phyloP scores from a whole-genome alignment of 2,797 vertebrate species.

The Mormyrus hasselquistii region DNA sequence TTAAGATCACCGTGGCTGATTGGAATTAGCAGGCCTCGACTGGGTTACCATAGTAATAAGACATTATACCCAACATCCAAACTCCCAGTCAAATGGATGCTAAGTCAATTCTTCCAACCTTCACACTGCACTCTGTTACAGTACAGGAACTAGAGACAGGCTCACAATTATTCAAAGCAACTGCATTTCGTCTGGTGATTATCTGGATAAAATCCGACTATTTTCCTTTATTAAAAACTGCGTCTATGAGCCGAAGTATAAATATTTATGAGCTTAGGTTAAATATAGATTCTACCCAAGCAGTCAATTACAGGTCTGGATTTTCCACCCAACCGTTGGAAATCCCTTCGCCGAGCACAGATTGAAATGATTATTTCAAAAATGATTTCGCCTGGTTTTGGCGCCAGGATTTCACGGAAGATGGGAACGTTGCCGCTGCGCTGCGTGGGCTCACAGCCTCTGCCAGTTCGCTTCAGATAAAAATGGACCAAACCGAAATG shows the following conservation, averaged over 20 bases:
- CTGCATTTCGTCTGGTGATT: background rate
- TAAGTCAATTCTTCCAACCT: background rate
- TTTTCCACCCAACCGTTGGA: background rate
- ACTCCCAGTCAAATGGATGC: background rate
- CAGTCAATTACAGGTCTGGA: background rate
- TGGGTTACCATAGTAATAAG: slow-evolving; percentile 14
- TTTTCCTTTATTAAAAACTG: background rate
- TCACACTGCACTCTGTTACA: background rate
- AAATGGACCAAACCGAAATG: background rate
- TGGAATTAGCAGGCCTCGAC: background rate
- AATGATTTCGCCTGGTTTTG: background rate
- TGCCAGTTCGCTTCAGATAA: background rate
- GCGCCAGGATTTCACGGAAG: background rate
- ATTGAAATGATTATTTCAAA: background rate
- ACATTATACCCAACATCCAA: background rate
- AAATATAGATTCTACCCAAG: background rate
- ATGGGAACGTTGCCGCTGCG: background rate
- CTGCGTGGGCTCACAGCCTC: background rate
- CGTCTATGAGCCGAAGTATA: background rate
- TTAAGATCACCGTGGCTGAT: background rate
- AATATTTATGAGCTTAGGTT: background rate
- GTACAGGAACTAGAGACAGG: background rate
- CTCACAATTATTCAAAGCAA: background rate
- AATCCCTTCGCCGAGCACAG: background rate
- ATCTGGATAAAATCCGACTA: background rate